Evolutionary conservation across 2,797 vertebrate species (phyloP).

Genomic region (Chiloscyllium punctatum): DNA sequence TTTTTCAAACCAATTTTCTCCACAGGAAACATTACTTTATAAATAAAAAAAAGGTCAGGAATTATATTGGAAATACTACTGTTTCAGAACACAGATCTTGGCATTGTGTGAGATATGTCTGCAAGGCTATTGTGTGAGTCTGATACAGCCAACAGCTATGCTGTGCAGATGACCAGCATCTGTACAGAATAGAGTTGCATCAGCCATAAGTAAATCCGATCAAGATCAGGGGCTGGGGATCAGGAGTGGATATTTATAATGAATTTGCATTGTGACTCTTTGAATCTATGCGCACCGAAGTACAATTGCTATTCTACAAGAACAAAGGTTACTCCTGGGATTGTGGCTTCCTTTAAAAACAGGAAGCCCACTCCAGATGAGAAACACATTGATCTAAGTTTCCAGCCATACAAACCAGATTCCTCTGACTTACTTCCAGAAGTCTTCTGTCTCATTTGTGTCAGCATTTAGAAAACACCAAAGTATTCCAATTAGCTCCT

Average conservation of each 20-base stretch:
- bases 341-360: conserved; percentile 18
- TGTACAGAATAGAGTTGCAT: not conserved
- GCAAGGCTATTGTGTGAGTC: not conserved
- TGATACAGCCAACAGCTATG: not conserved
- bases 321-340: conserved; percentile 9
- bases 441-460: not conserved
- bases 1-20: not conserved
- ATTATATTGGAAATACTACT: not conserved
- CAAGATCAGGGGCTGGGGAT: too few species aligned
- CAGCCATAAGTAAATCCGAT: too few species aligned
- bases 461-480: not conserved
- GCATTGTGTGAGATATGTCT: not conserved
- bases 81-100: not conserved
- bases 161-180: too few species aligned
- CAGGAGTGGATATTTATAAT: not conserved
- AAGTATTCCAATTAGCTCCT: not conserved
- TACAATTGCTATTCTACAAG: not conserved
- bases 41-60: too few species aligned
- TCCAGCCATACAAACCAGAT: not conserved
- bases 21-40: not conserved
- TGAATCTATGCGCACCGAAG: not conserved
- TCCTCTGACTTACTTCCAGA: not conserved
- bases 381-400: not conserved
- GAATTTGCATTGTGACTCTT: not conserved
- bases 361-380: conserved; percentile 24